phyloP scores from a whole-genome alignment of 2,888 invertebrate species.

The Drosophila gaucha region DNA sequence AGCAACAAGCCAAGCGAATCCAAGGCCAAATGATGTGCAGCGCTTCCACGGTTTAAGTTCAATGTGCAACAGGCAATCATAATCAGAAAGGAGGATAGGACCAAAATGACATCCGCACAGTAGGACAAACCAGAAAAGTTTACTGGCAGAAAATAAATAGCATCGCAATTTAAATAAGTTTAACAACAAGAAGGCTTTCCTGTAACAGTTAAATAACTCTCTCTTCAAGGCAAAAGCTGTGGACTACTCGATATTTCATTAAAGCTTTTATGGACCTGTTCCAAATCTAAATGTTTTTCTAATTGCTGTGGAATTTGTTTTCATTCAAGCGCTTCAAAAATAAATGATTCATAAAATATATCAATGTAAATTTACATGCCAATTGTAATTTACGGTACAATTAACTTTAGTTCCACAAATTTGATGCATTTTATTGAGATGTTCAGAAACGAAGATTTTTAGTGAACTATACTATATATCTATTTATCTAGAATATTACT shows the following conservation, averaged over 20 bases:
- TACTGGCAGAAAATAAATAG: neutral
- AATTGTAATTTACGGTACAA: neutral
- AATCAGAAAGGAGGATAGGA: slow-evolving; percentile 19
- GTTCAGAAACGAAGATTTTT: too few relatives aligned
- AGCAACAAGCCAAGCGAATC: slow-evolving; percentile 1
- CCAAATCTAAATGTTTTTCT: neutral
- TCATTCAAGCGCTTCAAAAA: neutral
- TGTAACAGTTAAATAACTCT: too few relatives aligned
- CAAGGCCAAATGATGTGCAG: slow-evolving; percentile 19
- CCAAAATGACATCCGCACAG: slow-evolving; percentile 11
- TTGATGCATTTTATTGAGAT: too few relatives aligned
- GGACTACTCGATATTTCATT: too few relatives aligned
- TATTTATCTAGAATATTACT: neutral
- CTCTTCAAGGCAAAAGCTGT: too few relatives aligned
- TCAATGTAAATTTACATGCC: neutral
- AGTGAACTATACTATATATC: too few relatives aligned
- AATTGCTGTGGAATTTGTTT: too few relatives aligned
- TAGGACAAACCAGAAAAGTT: neutral
- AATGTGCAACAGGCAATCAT: slow-evolving; percentile 68
- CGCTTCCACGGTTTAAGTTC: slow-evolving; percentile 41
- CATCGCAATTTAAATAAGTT: too few relatives aligned
- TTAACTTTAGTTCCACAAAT: neutral
- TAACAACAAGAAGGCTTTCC: too few relatives aligned
- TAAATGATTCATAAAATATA: slow-evolving; percentile 1
- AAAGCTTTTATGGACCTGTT: neutral